Conservation (phyloP, 2,888 invertebrate species). For the Alviniconcha strummeri region DNA sequence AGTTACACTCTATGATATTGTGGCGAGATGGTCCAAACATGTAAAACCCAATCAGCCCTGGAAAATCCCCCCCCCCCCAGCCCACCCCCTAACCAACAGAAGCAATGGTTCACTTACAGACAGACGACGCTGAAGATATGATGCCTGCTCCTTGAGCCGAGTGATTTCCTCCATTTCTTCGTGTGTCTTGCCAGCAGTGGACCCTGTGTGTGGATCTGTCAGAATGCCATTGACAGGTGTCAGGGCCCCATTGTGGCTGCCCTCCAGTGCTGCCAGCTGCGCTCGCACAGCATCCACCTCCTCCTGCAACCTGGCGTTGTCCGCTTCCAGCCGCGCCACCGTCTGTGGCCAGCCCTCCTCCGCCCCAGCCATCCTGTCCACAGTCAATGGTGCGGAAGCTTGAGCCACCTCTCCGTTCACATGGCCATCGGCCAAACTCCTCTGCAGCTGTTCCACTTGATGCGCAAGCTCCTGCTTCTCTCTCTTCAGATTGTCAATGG, state of each 20-base stretch:
- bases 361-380: conserved; percentile 12
- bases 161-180: conserved; percentile 52
- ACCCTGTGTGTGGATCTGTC: background rate
- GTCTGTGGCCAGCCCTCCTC: conserved; percentile 38
- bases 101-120: conserved; percentile 52
- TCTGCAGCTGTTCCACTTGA: conserved; percentile 32
- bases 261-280: background rate
- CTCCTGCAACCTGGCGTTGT: conserved; percentile 3
- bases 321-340: conserved; percentile 36
- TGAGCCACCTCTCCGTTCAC: background rate
- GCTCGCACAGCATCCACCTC: background rate
- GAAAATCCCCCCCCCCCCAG: no score
- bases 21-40: no score
- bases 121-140: conserved; percentile 57
- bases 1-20: no score
- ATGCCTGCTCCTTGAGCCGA: conserved; percentile 58
- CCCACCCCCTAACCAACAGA: no score
- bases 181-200: background rate
- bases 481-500: conserved; percentile 4
- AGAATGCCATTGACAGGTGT: background rate
- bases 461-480: conserved; percentile 1
- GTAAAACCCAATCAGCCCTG: no score
- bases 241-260: background rate
- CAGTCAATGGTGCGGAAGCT: background rate
- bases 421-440: conserved; percentile 29